Percentiles rank a stretch among this genome's conserved stretches.
phyloP scores from a whole-genome alignment of 2,797 vertebrate genomes.

The Euthynnus affinis region DNA sequence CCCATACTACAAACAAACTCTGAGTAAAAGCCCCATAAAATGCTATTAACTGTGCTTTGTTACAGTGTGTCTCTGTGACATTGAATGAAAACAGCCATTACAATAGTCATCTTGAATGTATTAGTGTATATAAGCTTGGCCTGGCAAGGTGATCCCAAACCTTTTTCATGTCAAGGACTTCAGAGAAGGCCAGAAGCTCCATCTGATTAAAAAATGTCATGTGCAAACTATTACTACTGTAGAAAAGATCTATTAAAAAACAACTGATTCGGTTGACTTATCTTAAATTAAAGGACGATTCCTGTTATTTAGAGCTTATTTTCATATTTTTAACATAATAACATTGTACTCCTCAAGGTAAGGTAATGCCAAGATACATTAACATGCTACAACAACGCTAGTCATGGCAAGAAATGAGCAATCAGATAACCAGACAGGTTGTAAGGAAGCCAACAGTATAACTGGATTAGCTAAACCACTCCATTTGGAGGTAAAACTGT shows the following conservation, averaged over 20 bases:
- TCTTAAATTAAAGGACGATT: not conserved
- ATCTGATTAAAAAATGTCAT: not conserved
- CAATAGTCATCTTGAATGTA: slow-evolving; percentile 36
- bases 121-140: slow-evolving; percentile 16
- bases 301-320: too few species aligned
- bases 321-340: too few species aligned
- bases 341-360: not conserved
- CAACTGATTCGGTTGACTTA: not conserved
- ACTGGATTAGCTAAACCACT: too few species aligned
- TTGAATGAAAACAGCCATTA: slow-evolving; percentile 37
- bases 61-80: slow-evolving; percentile 27
- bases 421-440: too few species aligned
- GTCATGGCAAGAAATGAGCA: not conserved
- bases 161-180: slow-evolving; percentile 22
- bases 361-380: not conserved
- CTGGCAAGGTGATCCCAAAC: slow-evolving; percentile 10
- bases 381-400: not conserved
- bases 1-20: slow-evolving; percentile 28
- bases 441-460: too few species aligned
- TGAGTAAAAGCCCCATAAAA: slow-evolving; percentile 23
- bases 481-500: too few species aligned
- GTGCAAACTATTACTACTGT: not conserved
- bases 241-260: not conserved
- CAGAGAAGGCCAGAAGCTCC: not conserved
- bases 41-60: slow-evolving; percentile 32